Evolutionary conservation across 2,797 vertebrate species (phyloP).

Genomic region (Staurois parvus): DNA sequence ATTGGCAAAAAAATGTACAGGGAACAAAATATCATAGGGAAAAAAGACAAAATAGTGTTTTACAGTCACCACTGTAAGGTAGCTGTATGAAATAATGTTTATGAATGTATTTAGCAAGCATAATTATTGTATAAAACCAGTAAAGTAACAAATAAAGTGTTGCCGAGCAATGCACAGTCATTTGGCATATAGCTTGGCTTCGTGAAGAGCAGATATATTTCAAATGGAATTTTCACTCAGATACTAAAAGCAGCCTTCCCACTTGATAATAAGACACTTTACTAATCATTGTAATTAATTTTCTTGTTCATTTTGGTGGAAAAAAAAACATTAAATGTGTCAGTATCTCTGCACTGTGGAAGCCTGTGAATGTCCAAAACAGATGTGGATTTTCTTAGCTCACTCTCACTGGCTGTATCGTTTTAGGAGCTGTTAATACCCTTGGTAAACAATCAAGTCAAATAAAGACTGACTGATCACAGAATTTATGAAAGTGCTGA

Average conservation of each 20-base stretch:
- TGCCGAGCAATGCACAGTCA: neutral
- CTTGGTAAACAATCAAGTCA: neutral
- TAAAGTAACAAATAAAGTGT: neutral
- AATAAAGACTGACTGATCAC: neutral
- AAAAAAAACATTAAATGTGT: neutral
- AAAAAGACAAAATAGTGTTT: neutral
- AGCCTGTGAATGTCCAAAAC: neutral
- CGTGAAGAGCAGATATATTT: neutral
- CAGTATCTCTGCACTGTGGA: neutral
- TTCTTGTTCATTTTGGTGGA: neutral
- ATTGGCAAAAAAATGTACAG: slow-evolving; percentile 33
- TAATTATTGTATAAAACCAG: neutral
- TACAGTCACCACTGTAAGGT: neutral
- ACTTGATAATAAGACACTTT: neutral
- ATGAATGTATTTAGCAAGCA: neutral
- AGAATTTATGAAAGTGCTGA: neutral
- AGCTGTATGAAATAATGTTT: neutral
- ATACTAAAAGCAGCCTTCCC: neutral
- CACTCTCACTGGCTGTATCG: neutral
- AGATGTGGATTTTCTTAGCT: neutral
- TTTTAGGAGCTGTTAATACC: neutral
- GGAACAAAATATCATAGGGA: neutral
- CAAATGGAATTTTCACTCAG: neutral
- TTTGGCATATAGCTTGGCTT: neutral
- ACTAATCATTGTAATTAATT: slow-evolving; percentile 1